Evolutionary conservation across 2,113 vertebrate species (phyloP), one percentile per base, ranked within the genome.

Genomic region (Nerophis lumbriciformis): DNA sequence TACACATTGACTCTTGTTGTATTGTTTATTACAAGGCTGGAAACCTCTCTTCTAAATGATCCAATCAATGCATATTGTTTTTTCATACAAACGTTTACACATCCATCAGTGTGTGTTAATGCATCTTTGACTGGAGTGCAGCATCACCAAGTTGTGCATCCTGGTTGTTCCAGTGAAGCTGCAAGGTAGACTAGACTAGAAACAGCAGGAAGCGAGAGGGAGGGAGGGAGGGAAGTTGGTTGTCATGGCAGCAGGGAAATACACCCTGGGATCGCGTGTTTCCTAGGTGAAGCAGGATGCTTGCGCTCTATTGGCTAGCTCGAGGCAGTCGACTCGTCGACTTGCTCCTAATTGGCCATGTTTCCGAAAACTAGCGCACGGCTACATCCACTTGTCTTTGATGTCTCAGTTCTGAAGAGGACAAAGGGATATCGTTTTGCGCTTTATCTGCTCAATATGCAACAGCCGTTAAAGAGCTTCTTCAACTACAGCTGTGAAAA

Each of bases 231-330:
- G 72, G 72, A 5, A 38, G 62, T 75, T 52, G 68, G 83, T 88
- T 85, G 87, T 86, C 83, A 88, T 87, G 85, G 83, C 79, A 88
- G 85, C 85, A 88, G 76, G 75, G 76, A 87, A 87, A 86, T 82
- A 81, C 87, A 81, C 85, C 77, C 80, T 75, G 85, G 83, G 85
- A 87, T 85, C 6, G 75, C 70, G 69, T 80, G 87, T 87, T 87
- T 87, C 83, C 85, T 85, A 81, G 85, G 85, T 83, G 83, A 87
- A 82, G 82, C 36, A 38, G 75, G 83, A 85, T 85, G 81, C 83
- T 83, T 5, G 61, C 53, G 38, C 72, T 78, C 75, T 14, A 83
- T 85, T 88, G 87, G 87, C 76, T 73, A 83, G 75, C 53, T 77
- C 59, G 60, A 76, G 77, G 76, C 67, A 69, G 71, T 68, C 48